Evolutionary conservation across 2,113 vertebrate genomes (phyloP), one percentile per base, ranked within the genome.

Genomic region (Pterocles gutturalis): DNA sequence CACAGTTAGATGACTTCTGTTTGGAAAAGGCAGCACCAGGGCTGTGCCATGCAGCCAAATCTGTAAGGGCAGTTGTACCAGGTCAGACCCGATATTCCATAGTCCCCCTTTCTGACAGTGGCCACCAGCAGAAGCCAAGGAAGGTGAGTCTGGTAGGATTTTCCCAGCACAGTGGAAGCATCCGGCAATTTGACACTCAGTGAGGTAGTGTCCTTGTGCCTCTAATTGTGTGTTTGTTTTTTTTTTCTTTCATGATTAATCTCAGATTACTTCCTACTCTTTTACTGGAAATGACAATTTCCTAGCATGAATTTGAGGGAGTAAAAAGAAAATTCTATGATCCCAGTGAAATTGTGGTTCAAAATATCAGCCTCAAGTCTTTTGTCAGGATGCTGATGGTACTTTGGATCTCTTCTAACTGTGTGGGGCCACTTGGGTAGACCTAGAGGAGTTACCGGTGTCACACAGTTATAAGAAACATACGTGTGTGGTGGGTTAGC

Each of bases 31-130:
- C 36, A 19, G 53, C 0, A 1, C 0, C 1, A 36, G 20, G 31
- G 17, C 14, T 21, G 8, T 5, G 11, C 17, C 34, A 14, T 1
- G 15, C 33, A 66, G 46, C 33, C 71, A 53, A 9, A 70, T 28
- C 29, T 12, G 15, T n/a, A 26, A 34, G 29, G 80, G 25, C 16
- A 6, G 43, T 20, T 0, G 2, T 9, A 48, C 5, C 0, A 0
- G 33, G 7, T 13, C 36, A 57, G 33, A 41, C 10, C 10, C 5
- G 10, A 5, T 0, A 0, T 53, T 9, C 31, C 17, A 34, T 4
- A 67, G 26, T 9, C 9, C 20, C 13, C 8, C 3, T 22, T 51
- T 26, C 60, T 43, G 41, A 21, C 9, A 16, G 54, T 15, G 16
- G 26, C 17, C 45, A 73, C 36, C 57, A 87, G 20, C 51, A 86